A percentile compares a stretch with the other conserved stretches of the same genome.
These are phyloP conservation scores for Athetis lepigone DNA, from an alignment of 2,888 invertebrate genomes.

Conservation along the genomic window DNA sequence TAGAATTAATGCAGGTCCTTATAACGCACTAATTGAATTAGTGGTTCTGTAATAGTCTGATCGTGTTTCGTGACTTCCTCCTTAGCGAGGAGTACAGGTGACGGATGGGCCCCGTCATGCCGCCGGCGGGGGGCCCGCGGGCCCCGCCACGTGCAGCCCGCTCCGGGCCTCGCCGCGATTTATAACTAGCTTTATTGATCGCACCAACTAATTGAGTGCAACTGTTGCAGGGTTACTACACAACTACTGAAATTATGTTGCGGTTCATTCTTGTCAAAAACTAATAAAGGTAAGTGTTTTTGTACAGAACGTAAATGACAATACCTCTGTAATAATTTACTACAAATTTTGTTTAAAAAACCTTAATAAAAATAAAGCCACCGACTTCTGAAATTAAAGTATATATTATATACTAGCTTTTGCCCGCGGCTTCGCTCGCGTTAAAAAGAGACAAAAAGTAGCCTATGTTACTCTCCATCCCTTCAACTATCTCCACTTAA, in stretches of 20 bases:
- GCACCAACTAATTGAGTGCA: slow-evolving; percentile 51
- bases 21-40: not conserved
- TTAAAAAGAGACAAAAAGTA: no score
- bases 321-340: no score
- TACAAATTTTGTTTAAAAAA: no score
- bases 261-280: not conserved
- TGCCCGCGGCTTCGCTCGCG: no score
- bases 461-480: no score
- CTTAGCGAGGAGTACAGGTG: slow-evolving; percentile 18
- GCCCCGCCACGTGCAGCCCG: slow-evolving; percentile 2
- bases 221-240: slow-evolving; percentile 33
- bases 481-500: no score
- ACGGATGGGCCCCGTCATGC: slow-evolving; percentile 44
- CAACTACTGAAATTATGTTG: not conserved
- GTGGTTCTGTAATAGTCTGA: slow-evolving; percentile 12
- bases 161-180: slow-evolving; percentile 22
- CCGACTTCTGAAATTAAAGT: no score
- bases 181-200: slow-evolving; percentile 58
- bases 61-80: slow-evolving; percentile 44
- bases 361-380: no score
- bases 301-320: no score
- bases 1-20: no score
- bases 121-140: slow-evolving; percentile 40
- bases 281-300: not conserved
- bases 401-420: no score